phyloP scores from a whole-genome alignment of 2,113 vertebrate species.

The Megaleporinus macrocephalus region DNA sequence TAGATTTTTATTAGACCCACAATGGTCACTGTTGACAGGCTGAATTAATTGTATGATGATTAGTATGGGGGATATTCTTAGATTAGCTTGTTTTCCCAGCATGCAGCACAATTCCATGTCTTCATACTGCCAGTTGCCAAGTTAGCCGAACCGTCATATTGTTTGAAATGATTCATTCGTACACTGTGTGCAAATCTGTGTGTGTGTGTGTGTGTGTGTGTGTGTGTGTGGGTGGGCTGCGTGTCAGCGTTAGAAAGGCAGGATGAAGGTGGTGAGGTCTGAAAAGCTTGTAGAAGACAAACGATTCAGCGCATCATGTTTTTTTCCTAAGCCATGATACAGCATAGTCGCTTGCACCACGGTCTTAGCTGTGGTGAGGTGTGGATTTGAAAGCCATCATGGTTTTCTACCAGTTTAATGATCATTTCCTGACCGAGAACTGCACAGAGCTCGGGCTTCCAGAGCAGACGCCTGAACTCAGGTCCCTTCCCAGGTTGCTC shows the following conservation, averaged over 20 bases:
- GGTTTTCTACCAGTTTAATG: conserved; percentile 69
- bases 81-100: conserved; percentile 43
- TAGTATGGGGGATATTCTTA: conserved; percentile 49
- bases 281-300: conserved; percentile 5
- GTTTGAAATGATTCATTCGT: conserved; percentile 7
- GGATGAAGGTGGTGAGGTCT: conserved; percentile 43
- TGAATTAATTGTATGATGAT: conserved; percentile 50
- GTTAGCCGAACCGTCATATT: neutral
- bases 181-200: neutral
- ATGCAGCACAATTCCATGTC: conserved; percentile 45
- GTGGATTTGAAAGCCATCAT: conserved; percentile 73
- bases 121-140: neutral
- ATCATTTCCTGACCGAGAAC: conserved; percentile 71
- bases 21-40: conserved; percentile 57
- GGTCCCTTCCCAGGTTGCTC: neutral
- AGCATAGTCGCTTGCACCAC: conserved; percentile 42
- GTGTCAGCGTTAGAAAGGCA: conserved; percentile 59
- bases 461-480: conserved; percentile 29
- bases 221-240: conserved; percentile 30
- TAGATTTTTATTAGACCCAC: conserved; percentile 56
- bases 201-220: neutral
- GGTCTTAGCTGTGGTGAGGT: conserved; percentile 67
- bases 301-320: neutral
- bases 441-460: conserved; percentile 62
- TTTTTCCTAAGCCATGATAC: conserved; percentile 38